phyloP scores from a whole-genome alignment of 2,888 invertebrate species.

The Drosophila algonquin region DNA sequence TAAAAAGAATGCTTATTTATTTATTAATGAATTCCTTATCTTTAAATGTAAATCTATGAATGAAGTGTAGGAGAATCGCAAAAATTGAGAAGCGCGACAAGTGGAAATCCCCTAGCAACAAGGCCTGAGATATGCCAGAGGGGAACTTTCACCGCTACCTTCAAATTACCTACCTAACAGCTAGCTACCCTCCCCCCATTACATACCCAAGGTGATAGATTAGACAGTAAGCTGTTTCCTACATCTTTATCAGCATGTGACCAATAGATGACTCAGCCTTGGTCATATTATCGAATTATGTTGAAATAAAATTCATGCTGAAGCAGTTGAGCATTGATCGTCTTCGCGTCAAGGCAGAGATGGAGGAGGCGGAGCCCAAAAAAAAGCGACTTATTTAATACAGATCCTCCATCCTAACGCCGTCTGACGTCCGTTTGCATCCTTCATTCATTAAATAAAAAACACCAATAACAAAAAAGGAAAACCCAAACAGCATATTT shows the following conservation, averaged over 20 bases:
- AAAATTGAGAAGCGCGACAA: conserved; percentile 9
- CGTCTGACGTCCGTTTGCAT: conserved; percentile 30
- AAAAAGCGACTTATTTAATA: conserved; percentile 1
- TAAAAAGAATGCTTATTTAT: background rate
- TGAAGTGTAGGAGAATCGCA: conserved; percentile 1
- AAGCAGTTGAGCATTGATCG: background rate
- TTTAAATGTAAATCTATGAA: background rate
- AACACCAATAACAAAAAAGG: conserved; percentile 6
- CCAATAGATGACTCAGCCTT: conserved; percentile 24
- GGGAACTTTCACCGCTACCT: conserved; percentile 58
- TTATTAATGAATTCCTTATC: background rate
- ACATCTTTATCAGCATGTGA: conserved; percentile 21
- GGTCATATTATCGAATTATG: conserved; percentile 24
- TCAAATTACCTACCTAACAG: conserved; percentile 29
- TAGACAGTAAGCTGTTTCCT: conserved; percentile 17
- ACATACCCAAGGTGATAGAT: conserved; percentile 35
- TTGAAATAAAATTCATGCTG: conserved; percentile 28
- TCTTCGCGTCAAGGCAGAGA: conserved; percentile 1
- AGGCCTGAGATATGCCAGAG: conserved; percentile 33
- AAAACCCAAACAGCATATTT: conserved; percentile 2
- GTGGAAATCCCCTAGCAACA: conserved; percentile 65
- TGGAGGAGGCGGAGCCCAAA: conserved; percentile 21
- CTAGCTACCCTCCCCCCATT: conserved; percentile 25
- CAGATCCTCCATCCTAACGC: conserved; percentile 1
- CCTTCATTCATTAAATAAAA: conserved; percentile 16